Base-by-base conservation (phyloP, 1,140 invertebrate species). In the Drosophila nannoptera region DNA sequence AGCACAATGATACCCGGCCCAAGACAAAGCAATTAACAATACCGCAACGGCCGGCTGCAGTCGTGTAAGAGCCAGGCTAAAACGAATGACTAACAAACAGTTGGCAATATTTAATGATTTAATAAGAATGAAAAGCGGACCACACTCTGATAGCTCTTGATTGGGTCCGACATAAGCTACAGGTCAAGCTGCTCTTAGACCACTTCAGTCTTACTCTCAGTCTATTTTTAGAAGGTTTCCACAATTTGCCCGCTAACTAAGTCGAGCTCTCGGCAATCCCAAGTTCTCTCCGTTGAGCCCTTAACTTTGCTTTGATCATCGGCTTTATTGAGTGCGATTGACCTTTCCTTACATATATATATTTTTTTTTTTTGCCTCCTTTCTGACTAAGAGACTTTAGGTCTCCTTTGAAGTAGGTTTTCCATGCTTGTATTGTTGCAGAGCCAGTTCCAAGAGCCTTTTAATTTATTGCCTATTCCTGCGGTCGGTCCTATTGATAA, bases 391-490 rank as follows among this genome's bases (percentile, higher is more conserved):
- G 52, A 31, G 68, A 50, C 42, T 77, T 62, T n/a, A 55, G 22
- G 35, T 40, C 12, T 31, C 69, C 78, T 83, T 84, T 83, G 80
- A 83, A 67, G 78, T 84, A 35, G 45, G 75, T 54, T 69, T 67
- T 72, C 11, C 52, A 16, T 43, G 40, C 42, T 58, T 49, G 36
- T 46, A 33, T 56, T 46, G 11, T 56, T 42, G 52, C 46, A 32
- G 2, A 7, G 29, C 53, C 69, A 54, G 40, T 55, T 54, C 45
- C 63, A 64, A 60, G 53, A 53, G 69, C 40, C 66, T 62, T 40
- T 67, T 63, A 82, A 75, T 75, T 78, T 83, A 82, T 83, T 75
- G 75, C 68, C 70, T 84, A 72, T 73, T 68, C 42, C 8, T 16
- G 60, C 56, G 52, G 70, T 82, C 60, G 61, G 63, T 65, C 48